phyloP scores from a whole-genome alignment of 2,113 vertebrate species.

The Otocyon megalotis region DNA sequence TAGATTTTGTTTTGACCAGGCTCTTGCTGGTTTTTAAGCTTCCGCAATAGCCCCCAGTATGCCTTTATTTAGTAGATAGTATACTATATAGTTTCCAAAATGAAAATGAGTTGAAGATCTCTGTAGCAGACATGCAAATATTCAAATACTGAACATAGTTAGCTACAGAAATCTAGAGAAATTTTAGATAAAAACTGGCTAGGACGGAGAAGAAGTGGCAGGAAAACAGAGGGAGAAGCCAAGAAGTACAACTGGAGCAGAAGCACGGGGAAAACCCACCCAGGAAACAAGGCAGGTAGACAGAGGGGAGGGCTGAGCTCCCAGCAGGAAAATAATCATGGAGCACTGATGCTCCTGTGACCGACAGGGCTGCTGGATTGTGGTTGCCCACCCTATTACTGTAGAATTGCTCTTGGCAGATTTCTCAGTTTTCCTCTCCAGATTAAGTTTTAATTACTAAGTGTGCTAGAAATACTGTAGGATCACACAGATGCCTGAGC shows the following conservation, averaged over 20 bases:
- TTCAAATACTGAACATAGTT: background rate
- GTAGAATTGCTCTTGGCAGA: background rate
- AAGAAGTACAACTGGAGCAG: background rate
- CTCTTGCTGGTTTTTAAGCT: background rate
- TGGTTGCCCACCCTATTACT: background rate
- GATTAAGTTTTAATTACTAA: background rate
- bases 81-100: background rate
- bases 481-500: background rate
- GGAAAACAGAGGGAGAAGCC: background rate
- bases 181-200: background rate
- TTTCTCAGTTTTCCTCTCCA: background rate
- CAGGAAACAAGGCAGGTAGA: no score
- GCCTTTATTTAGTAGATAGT: background rate
- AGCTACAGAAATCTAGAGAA: background rate
- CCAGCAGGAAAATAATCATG: no score
- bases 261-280: background rate
- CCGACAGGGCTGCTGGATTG: background rate
- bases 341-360: background rate
- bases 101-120: background rate
- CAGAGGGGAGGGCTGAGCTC: background rate
- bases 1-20: background rate
- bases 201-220: background rate
- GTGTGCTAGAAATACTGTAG: background rate
- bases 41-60: background rate
- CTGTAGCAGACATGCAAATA: background rate